Base-by-base conservation (phyloP, 2,888 invertebrate genomes). In the Abrostola triplasia region DNA sequence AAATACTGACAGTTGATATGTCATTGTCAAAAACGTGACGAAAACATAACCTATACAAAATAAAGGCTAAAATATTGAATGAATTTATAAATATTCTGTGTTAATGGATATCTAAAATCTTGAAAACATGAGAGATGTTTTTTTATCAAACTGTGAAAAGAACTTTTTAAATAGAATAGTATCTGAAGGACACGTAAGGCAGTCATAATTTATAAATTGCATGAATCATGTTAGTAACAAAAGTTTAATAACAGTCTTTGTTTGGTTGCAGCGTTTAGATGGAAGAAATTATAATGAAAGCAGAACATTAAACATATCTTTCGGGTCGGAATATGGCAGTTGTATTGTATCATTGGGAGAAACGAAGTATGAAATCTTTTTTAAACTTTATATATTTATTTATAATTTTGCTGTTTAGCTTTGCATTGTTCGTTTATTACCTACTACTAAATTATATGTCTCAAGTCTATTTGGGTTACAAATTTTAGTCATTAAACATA, bases 321-420 rank as follows among this genome's bases (percentile, higher is more conserved):
- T 97, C 89, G 98, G 98, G 13, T 95, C 96, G n/a, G 97, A 97
- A 73, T 98, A 97, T 96, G 98, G 98, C 47, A 96, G 96, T 77
- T 98, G 97, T 81, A 94, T 96, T 72, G 97, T 97, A 8, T 95
- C 96, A 7, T 90, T 98, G 62, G 98, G 98, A 54, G 96, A 97
- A 89, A 98, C 98, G 7, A 96, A 95, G 97, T 97, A 93, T 85
- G 89, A 73, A 55, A 37, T 12, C 13, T 13, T 5, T 10, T 11
- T n/a, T 35, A 40, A 40, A 9, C 40, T 40, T 12, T n/a, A 12
- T 44, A 5, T 1, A 13, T 6, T 10, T n/a, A 44, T 44, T n/a
- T n/a, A n/a, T 13, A 13, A 7, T 47, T 6, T n/a, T 12, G 12
- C 47, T 2, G 24, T 2, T 24, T 24, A 24, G 24, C 24, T n/a